Evolutionary conservation across 30 jellyfish, hydroid and myxozoan genomes (phyloP), one percentile per base, ranked within the genome.

Genomic region (Hydra vulgaris): DNA sequence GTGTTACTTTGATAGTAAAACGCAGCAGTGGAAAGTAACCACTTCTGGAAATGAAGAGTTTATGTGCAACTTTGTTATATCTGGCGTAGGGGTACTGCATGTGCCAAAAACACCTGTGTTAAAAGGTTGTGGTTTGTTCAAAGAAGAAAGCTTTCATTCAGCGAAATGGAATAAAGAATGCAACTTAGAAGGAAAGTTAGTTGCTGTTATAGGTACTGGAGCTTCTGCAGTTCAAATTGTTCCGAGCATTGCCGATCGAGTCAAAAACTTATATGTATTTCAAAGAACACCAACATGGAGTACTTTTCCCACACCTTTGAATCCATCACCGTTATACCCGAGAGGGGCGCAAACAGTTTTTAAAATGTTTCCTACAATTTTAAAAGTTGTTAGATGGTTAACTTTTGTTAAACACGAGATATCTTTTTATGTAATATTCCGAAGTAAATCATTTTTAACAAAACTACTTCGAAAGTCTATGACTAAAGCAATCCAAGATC

Each of bases 251-350:
- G 76, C 76, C 7, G 76, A 69, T 21, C 5, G 15, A 20, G 25
- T 21, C 4, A 69, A 69, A 15, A 23, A 15, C 15, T 23, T 69
- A 21, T 69, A 69, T 69, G 76, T 69, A 1, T 69, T 69, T 23
- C 76, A 69, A 23, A 69, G 76, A 23, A 69, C 76, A 1, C 76
- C 76, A 15, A 5, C 76, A 20, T 69, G 76, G 76, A 15, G 7
- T 23, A 1, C 15, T 20, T 23, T 15, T 5, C 17, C 18, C 17
- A 17, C 71, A 16, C n/a, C 71, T 17, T 56, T 56, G 18, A 17
- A n/a, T n/a, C n/a, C n/a, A n/a, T n/a, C n/a, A n/a, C n/a, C n/a
- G n/a, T 19, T 15, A 69, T 24, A 21, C 15, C 76, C 27, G 5
- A 24, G 12, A 40, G 61, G 8, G 5, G 61, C 12, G 12, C 5